Evolutionary conservation across 1,140 invertebrate species (phyloP), one percentile per base, ranked within the genome.

Genomic region (Luehdorfia chinensis): DNA sequence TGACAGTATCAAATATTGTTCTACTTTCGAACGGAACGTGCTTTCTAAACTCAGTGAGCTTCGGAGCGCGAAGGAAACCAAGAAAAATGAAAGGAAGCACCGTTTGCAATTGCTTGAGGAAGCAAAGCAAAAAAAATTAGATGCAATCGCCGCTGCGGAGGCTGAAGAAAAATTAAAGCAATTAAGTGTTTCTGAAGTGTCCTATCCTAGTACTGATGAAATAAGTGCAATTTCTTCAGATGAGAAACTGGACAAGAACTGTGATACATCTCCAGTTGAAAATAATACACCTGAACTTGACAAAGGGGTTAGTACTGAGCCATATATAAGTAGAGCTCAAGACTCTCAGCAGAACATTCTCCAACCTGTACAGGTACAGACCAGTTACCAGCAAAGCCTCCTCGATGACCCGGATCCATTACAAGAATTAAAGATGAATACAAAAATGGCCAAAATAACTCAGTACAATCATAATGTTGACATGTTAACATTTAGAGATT

Each of bases 401-500:
- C 49, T 88, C 4, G 87, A 88, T 65, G 87, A 87, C 47, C 80
- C 84, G 11, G 84, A 88, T 53, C 84, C 87, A 2, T 50, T 88
- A 21, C 68, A 79, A 56, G 74, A 75, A 49, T 68, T 72, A 9
- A 80, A 78, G 58, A 64, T 70, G 46, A 79, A 60, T 60, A 61
- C 59, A 18, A 84, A 75, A 66, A 63, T 79, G 30, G 48, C 52
- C 30, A 78, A 67, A 57, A 56, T 75, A 37, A 62, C 67, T 28
- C 66, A 75, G 25, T 77, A 83, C 18, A 73, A 62, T 59, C 69
- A 62, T 31, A 84, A 87, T 58, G 67, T 87, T 47, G 84, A 87
- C 45, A 84, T 74, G 41, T 83, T 94, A 43, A 91, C 93, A 60
- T 91, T 90, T 68, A 91, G 91, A 28, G 94, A 96, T 71, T 97